Percentiles rank a stretch among this genome's conserved stretches.
Evolutionary conservation across 2,797 vertebrate species (phyloP).

Genomic region (Phoxinus dragarum): DNA sequence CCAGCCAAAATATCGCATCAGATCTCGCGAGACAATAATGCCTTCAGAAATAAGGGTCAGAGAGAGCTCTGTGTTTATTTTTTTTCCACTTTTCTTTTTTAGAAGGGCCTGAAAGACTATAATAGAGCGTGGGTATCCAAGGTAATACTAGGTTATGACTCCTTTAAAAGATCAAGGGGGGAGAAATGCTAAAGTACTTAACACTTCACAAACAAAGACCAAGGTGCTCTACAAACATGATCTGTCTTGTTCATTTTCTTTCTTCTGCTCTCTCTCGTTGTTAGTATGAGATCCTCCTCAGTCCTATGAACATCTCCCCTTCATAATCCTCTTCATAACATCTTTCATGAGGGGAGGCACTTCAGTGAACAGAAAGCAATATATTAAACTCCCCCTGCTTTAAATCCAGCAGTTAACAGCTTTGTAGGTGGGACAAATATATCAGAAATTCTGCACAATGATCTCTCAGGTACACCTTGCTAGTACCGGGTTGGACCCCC

Average conservation of each 20-base stretch:
- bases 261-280: not conserved
- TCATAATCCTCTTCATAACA: not conserved
- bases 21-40: no score
- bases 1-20: no score
- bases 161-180: conserved; percentile 12
- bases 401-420: not conserved
- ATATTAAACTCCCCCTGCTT: not conserved
- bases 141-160: no score
- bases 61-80: no score
- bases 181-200: not conserved
- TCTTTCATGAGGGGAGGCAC: conserved; percentile 1
- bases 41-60: no score
- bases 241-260: conserved; percentile 2
- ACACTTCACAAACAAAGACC: not conserved
- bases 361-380: conserved; percentile 22
- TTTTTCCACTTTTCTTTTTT: no score
- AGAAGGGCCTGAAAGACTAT: no score
- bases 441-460: not conserved
- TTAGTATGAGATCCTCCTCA: not conserved
- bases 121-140: no score
- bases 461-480: no score
- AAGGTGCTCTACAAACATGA: not conserved
- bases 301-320: not conserved
- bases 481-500: no score
- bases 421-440: not conserved